Percentiles rank a stretch among this genome's conserved stretches.
These are phyloP conservation scores for Acronicta aceris DNA, from an alignment of 2,888 invertebrate genomes.

Conservation along the genomic window DNA sequence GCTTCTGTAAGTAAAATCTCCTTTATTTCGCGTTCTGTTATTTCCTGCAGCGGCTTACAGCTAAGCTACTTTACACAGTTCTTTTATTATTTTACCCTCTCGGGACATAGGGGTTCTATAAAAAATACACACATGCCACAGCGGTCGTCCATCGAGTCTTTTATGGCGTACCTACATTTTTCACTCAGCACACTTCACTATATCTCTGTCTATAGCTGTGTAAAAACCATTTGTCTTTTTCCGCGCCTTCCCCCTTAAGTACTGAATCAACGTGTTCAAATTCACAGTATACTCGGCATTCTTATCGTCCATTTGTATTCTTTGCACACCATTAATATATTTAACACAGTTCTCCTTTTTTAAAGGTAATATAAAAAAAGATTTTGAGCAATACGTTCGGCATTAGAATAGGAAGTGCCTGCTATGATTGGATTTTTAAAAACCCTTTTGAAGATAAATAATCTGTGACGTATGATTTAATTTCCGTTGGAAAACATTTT, in stretches of 20 bases:
- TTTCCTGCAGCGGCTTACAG: slow-evolving; percentile 21
- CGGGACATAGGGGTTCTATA: slow-evolving; percentile 38
- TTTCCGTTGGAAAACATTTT: slow-evolving; percentile 53
- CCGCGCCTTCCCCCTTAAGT: slow-evolving; percentile 59
- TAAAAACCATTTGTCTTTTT: slow-evolving; percentile 71
- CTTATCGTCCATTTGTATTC: slow-evolving; percentile 72
- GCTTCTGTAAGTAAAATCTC: slow-evolving; percentile 28
- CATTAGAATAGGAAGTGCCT: slow-evolving; percentile 52
- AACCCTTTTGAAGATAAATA: slow-evolving; percentile 51
- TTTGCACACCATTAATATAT: slow-evolving; percentile 65
- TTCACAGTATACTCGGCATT: slow-evolving; percentile 65
- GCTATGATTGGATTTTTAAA: slow-evolving; percentile 44
- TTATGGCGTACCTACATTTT: slow-evolving; percentile 63
- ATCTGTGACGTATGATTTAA: slow-evolving; percentile 59
- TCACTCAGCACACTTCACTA: slow-evolving; percentile 61
- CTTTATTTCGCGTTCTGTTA: slow-evolving; percentile 29
- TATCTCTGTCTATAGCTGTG: slow-evolving; percentile 66
- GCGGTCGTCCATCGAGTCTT: slow-evolving; percentile 46
- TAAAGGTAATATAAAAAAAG: slow-evolving; percentile 53
- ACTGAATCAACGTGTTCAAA: slow-evolving; percentile 70
- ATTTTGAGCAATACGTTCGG: slow-evolving; percentile 43
- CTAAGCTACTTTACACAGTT: slow-evolving; percentile 27
- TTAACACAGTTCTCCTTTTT: slow-evolving; percentile 57
- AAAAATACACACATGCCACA: slow-evolving; percentile 45
- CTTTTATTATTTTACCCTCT: slow-evolving; percentile 43